A percentile compares a stretch with the other conserved stretches of the same genome.
Evolutionary conservation across 2,113 vertebrate species (phyloP).

Genomic region (Oenanthe melanoleuca): DNA sequence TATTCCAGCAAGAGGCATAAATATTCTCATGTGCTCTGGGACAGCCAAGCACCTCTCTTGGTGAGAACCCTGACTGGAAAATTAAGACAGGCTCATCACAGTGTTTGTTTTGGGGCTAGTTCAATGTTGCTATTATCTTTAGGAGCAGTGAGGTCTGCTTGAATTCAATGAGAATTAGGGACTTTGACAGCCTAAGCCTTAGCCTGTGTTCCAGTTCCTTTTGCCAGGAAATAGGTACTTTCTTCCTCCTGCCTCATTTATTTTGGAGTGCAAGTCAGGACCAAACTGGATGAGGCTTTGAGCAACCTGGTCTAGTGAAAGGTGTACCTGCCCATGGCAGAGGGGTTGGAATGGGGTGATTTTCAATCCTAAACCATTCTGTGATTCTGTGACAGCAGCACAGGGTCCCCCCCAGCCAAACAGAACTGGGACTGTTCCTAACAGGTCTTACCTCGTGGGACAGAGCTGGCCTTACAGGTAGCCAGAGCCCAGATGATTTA

Average conservation of each 20-base stretch:
- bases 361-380: background rate
- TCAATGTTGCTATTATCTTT: background rate
- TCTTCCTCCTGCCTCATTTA: background rate
- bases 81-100: background rate
- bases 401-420: rapidly evolving
- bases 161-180: background rate
- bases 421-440: background rate
- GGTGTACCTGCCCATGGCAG: background rate
- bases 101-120: background rate
- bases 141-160: background rate
- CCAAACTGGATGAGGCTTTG: background rate
- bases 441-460: rapidly evolving
- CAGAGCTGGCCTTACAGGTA: background rate
- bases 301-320: background rate
- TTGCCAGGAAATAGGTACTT: background rate
- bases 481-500: background rate
- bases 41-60: rapidly evolving
- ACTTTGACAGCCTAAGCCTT: background rate
- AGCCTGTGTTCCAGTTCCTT: background rate
- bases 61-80: background rate
- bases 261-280: background rate
- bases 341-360: background rate
- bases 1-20: background rate
- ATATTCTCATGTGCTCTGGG: background rate
- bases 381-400: background rate